Base-by-base conservation (phyloP, 2,113 vertebrate genomes). In the Thalassoma bifasciatum region DNA sequence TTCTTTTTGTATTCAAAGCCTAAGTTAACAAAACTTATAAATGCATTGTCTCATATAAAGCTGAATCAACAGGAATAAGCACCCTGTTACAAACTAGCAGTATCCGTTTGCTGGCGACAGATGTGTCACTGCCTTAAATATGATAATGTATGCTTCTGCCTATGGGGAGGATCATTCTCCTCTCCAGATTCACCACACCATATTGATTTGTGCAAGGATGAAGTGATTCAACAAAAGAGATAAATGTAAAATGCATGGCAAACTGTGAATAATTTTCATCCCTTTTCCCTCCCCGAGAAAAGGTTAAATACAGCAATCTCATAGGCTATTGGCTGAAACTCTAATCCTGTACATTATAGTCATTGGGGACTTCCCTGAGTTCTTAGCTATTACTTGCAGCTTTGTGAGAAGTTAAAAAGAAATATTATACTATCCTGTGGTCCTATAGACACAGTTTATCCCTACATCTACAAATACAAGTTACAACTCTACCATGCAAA, bases 181-280 rank as follows among this genome's bases (percentile, higher is more conserved):
- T 58, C 40, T 36, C 13, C 30, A 58, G 1, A 67, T 61, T 24
- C 51, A 56, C 26, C 34, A 7, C 56, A 50, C 21, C 14, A 16
- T 16, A 17, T 4, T 37, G 38, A 79, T 66, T 65, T 40, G 3
- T 49, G 23, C 66, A 14, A 62, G 14, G 37, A 23, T 26, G 38
- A 59, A 51, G 11, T 30, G 50, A 36, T 19, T 65, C 17, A 26
- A 10, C 26, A 42, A 56, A 50, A 66, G 37, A 5, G 21, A 66
- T 42, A 79, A 54, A 63, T 12, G 36, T 2, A 69, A 76, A 72
- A 75, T 40, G 50, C 40, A 56, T 73, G 30, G 37, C n/a, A 86
- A 73, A 69, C 72, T 62, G 24, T 49, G 50, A 11, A 61, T 69
- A 8, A 63, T 66, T 37, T 67, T 34, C 30, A 30, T 30, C 30